Evolutionary conservation across 92 coral and sea anemone species (phyloP).

Genomic region (Actinernus sp.): DNA sequence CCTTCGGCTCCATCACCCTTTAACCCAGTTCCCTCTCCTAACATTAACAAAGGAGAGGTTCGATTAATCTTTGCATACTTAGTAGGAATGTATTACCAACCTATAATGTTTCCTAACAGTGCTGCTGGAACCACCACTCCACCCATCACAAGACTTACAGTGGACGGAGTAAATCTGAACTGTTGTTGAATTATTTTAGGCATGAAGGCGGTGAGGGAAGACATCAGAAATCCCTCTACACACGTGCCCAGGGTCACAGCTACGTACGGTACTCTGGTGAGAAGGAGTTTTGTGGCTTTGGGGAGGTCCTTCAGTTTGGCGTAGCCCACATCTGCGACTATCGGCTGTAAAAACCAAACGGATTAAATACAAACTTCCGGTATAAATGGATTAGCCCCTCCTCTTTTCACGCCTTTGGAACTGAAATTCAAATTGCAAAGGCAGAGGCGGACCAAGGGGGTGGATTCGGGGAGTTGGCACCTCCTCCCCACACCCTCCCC

Average conservation of each 20-base stretch:
- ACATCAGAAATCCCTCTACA: conserved; percentile 57
- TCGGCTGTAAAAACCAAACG: too few species aligned
- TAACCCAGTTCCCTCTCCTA: too few species aligned
- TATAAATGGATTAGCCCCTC: too few species aligned
- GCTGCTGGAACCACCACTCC: conserved; percentile 67
- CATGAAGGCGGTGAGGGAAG: conserved; percentile 78
- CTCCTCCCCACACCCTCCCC: too few species aligned
- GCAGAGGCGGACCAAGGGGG: too few species aligned
- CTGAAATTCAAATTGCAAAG: too few species aligned
- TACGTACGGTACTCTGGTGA: conserved; percentile 64
- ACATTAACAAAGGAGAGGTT: neutral
- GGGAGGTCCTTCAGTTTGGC: conserved; percentile 63
- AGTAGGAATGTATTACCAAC: conserved; percentile 29
- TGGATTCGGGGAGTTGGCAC: too few species aligned
- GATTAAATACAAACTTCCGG: too few species aligned
- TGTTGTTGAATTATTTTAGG: conserved; percentile 85
- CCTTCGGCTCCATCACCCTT: too few species aligned
- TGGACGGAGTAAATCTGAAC: conserved; percentile 57
- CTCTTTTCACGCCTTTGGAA: too few species aligned
- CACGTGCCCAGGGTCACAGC: conserved; percentile 73
- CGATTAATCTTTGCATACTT: neutral
- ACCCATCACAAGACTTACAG: conserved; percentile 76
- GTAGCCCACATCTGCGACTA: conserved; percentile 37
- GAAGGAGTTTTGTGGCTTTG: conserved; percentile 70
- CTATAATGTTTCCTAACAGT: conserved; percentile 77